Percentiles rank a stretch among this genome's conserved stretches.
Conservation (phyloP, 1,140 invertebrate species). For the Himalopsyche phryganea region DNA sequence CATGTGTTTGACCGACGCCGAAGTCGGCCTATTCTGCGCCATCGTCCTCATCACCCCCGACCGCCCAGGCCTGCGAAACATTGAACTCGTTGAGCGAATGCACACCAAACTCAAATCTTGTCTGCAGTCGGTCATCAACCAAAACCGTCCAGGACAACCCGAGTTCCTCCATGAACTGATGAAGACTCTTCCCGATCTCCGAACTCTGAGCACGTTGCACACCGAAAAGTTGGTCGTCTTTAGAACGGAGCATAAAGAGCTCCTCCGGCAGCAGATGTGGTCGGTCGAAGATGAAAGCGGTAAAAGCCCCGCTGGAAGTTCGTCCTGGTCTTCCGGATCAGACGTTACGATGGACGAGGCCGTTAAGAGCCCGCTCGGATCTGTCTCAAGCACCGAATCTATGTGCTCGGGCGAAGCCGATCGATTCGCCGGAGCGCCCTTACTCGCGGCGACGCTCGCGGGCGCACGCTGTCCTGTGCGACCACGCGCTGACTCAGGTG, state of each 20-base stretch:
- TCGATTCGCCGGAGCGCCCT: constrained; percentile 66
- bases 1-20: constrained; percentile 84
- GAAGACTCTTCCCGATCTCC: constrained; percentile 91
- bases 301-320: constrained; percentile 56
- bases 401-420: constrained; percentile 60
- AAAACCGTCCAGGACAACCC: constrained; percentile 77
- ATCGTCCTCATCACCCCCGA: constrained; percentile 92
- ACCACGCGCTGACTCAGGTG: constrained; percentile 71
- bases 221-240: constrained; percentile 93
- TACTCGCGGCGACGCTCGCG: constrained; percentile 73
- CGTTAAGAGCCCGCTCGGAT: constrained; percentile 77
- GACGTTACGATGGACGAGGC: constrained; percentile 71
- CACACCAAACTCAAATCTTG: constrained; percentile 82
- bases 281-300: constrained; percentile 60
- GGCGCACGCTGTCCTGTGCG: constrained; percentile 59
- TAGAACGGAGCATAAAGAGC: constrained; percentile 82
- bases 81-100: constrained; percentile 89
- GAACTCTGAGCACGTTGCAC: constrained; percentile 92
- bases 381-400: constrained; percentile 81
- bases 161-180: constrained; percentile 82
- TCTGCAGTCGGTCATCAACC: constrained; percentile 81
- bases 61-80: constrained; percentile 86
- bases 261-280: constrained; percentile 68
- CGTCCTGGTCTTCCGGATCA: constrained; percentile 66
- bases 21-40: constrained; percentile 92